Percentiles rank a stretch among this genome's conserved stretches.
These are phyloP conservation scores for Scelioninae gen. 1 DNA, from an alignment of 2,888 invertebrate genomes.

Conservation along the genomic window DNA sequence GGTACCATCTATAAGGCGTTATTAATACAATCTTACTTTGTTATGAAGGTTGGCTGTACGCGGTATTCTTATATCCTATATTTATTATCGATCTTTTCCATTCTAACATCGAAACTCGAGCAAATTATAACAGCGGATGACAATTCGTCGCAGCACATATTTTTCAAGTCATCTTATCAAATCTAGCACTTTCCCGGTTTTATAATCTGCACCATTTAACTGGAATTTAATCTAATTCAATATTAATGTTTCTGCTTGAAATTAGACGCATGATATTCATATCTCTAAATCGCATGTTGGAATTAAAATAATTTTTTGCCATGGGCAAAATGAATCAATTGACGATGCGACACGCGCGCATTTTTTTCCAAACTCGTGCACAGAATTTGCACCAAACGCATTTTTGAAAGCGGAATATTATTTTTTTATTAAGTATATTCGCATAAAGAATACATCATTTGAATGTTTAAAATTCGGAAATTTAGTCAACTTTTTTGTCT, in stretches of 20 bases:
- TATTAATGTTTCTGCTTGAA: constrained; percentile 25
- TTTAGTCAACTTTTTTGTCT: too few species aligned
- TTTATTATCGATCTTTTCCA: constrained; percentile 27
- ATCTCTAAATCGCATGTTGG: constrained; percentile 11
- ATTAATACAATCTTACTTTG: constrained; percentile 21
- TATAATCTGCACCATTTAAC: constrained; percentile 18
- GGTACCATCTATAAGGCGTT: not conserved
- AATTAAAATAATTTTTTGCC: constrained; percentile 54
- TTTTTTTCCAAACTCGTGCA: constrained; percentile 2
- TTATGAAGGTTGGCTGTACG: constrained; percentile 42
- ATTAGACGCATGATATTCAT: constrained; percentile 26
- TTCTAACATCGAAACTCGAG: not conserved
- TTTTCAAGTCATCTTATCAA: constrained; percentile 2
- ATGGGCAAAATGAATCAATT: constrained; percentile 45
- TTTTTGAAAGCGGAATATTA: constrained; percentile 26
- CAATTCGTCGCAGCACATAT: not conserved
- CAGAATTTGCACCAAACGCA: constrained; percentile 14
- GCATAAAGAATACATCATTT: constrained; percentile 55
- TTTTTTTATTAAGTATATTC: constrained; percentile 49
- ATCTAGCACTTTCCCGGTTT: constrained; percentile 5
- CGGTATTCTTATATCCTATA: constrained; percentile 46
- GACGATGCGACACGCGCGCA: constrained; percentile 3
- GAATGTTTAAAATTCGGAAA: constrained; percentile 45
- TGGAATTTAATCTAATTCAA: constrained; percentile 34
- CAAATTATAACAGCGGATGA: not conserved